Evolutionary conservation across 2,797 vertebrate genomes (phyloP), one percentile per base, ranked within the genome.

Genomic region (Leucoraja ocellata): DNA sequence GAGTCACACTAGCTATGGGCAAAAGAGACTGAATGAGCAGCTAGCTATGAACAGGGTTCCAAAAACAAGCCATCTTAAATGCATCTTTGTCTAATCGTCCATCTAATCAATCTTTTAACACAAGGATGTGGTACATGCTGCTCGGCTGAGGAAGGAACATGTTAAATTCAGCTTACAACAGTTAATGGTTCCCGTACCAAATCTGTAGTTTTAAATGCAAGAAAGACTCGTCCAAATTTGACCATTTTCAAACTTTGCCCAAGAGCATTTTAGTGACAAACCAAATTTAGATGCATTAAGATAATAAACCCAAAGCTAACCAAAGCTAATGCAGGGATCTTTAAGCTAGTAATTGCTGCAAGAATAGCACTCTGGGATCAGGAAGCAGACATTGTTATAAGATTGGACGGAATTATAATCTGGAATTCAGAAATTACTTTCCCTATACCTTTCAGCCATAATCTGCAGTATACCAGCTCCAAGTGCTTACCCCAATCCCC

Each of bases 291-390:
- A 74, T 74, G 79, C 39, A 61, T 28, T 58, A 36, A 36, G 21
- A n/a, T 9, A 9, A 71, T 18, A 73, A 92, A 76, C 71, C 90
- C 71, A 76, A 71, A 92, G 46, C 90, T 92, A 92, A 32, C 90
- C 71, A 92, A 71, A 92, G 46, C 90, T 92, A 92, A 32, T 32
- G 14, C 73, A 92, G 11, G n/a, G 39, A 76, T 76, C 46, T 92
- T 92, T 21, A 76, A 76, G 14, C 39, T 92, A 68, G 88, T 28
- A 74, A 25, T 76, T 76, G 54, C 36, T 76, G 39, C 90, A 76
- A 39, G 90, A 92, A 54, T 76, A 76, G 90, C 71, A 92, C 71
- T 76, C 90, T 91, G 90, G 88, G 90, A 92, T 76, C 16, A 23
- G 71, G 10, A 91, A 54, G 71, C 25, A 76, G 71, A 54, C 63